Base-by-base conservation (phyloP, 1,140 invertebrate genomes). In the Lepidurus packardi region DNA sequence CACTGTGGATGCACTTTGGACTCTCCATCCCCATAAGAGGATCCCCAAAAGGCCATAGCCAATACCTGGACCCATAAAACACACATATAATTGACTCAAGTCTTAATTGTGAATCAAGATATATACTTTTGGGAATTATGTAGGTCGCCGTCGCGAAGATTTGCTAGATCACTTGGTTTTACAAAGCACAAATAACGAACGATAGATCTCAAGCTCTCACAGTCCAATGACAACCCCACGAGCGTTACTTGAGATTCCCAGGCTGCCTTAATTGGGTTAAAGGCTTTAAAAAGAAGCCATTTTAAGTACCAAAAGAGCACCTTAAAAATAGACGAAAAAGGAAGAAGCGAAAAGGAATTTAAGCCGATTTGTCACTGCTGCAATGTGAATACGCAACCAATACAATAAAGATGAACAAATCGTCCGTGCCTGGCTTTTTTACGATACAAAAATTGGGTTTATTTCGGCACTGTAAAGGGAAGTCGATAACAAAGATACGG, bases 401-500 rank as follows among this genome's bases (percentile, higher is more conserved):
- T 65, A 65, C n/a, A 65, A 65, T n/a, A 47, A 65, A 65, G n/a
- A 16, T 0, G 53, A 65, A 65, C 53, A 0, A 65, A 65, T 21
- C 9, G 53, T 1, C 53, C 21, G 53, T 21, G 53, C 8, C 53
- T n/a, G n/a, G 21, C 16, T 65, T 4, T 4, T 65, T 65, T 65
- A 65, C 53, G 53, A 65, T 65, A 65, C 53, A 65, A 65, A 65
- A 65, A 65, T 65, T 65, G 53, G 53, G 53, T 65, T 65, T 65
- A 65, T 65, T 65, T 65, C 16, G 53, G 53, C 53, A 11, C 45
- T 47, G 45, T 65, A 65, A 65, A 65, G n/a, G 13, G 53, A 65
- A 65, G 53, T 65, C 53, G 21, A 65, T 65, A 65, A 65, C 53
- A 65, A 21, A 65, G 53, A 65, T n/a, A 65, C 53, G 53, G 21